Conservation (phyloP, 2,113 vertebrate genomes). For the Puffinus mauretanicus region DNA sequence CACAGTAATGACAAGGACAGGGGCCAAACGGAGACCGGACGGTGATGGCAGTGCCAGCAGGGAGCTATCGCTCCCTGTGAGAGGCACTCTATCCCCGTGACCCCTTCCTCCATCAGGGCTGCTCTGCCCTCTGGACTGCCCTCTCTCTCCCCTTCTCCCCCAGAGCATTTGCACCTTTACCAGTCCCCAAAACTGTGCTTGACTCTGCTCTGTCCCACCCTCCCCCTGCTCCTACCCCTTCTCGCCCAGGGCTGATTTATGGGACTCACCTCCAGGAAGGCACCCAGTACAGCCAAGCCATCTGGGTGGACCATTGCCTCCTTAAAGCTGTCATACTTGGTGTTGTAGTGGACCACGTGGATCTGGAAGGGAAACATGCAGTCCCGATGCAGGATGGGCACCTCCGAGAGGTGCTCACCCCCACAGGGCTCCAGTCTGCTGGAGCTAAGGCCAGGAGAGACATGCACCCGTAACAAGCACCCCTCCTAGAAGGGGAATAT, state of each 20-base stretch:
- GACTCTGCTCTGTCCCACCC: not conserved
- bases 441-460: not conserved
- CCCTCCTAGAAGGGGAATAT: not conserved
- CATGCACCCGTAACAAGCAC: fast-evolving
- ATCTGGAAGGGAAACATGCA: conserved; percentile 61
- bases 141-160: not conserved
- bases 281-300: conserved; percentile 76
- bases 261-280: conserved; percentile 72
- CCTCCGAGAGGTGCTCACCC: not conserved
- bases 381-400: fast-evolving
- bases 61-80: fast-evolving
- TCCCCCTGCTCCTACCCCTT: not conserved
- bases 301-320: conserved; percentile 60
- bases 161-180: not conserved
- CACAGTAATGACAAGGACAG: not conserved
- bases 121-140: not conserved
- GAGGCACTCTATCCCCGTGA: fast-evolving
- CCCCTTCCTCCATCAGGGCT: not conserved
- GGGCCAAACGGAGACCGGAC: fast-evolving
- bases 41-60: not conserved
- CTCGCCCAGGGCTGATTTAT: fast-evolving
- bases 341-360: conserved; percentile 77
- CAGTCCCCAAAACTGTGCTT: not conserved
- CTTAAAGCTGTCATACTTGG: conserved; percentile 39
- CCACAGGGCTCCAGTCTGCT: not conserved